Evolutionary conservation across 2,113 vertebrate species (phyloP), one percentile per base, ranked within the genome.

Genomic region (Dunckerocampus dactyliophorus): DNA sequence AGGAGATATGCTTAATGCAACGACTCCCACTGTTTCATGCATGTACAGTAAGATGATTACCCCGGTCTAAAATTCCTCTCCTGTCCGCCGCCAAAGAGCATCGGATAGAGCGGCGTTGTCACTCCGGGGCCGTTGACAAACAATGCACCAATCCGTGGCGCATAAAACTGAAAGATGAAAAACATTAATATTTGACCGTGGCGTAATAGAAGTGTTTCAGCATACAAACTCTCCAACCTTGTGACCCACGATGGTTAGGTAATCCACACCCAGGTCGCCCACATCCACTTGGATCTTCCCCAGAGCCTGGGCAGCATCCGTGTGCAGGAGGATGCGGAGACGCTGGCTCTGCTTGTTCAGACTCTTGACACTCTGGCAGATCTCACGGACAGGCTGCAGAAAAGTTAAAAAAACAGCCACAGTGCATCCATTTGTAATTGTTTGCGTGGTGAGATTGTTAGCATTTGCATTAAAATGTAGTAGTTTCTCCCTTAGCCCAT

Each of bases 31-130:
- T 53, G 17, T 67, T 67, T 50, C 0, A 59, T 61, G 6, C 8
- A 15, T 17, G 7, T 43, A 31, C 43, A 17, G 48, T 11, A 11
- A n/a, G 50, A 58, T 6, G 42, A 84, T 89, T 90, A 99, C 97
- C 97, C 97, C 0, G 97, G 94, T 63, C 97, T 90, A 85, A 96
- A 96, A 63, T 84, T 94, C 72, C 90, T 89, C 68, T 99, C 97
- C 59, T 99, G 97, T 59, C 95, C 95, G 12, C 97, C 97, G 82
- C 97, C 97, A 0, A 93, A 94, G 69, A 99, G 81, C 92, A 98
- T 89, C 0, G 96, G 93, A 71, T 92, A 76, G 65, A 99, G 63
- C 0, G 94, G 95, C 0, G 92, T 91, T 16, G 19, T 57, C 0
- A 73, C 87, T 46, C 92, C 93, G 0, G 92, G 95, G 31, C 91